Conservation (phyloP, 2,113 vertebrate species). For the Apaloderma vittatum region DNA sequence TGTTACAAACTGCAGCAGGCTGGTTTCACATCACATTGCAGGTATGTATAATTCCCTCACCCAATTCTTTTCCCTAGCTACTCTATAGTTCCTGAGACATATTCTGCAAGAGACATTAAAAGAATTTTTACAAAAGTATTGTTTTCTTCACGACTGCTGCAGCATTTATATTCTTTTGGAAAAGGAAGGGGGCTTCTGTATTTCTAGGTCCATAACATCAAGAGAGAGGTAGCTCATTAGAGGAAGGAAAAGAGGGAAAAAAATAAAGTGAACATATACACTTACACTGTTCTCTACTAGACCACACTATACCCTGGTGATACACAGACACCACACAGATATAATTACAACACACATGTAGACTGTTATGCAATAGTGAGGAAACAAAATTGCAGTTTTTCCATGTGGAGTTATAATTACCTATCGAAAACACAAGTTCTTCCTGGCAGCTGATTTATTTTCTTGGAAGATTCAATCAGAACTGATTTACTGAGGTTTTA, state of each 20-base stretch:
- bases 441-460: constrained; percentile 49
- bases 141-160: neutral
- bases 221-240: neutral
- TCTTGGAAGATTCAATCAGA: constrained; percentile 45
- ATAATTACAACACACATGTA: neutral
- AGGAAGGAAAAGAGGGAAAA: neutral
- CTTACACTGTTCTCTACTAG: neutral
- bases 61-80: neutral
- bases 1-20: neutral
- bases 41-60: neutral
- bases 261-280: neutral
- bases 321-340: neutral
- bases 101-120: neutral
- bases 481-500: constrained; percentile 27
- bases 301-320: neutral
- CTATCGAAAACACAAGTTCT: constrained; percentile 44
- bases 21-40: neutral
- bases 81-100: neutral
- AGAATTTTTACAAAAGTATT: neutral
- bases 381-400: constrained; percentile 41
- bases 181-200: neutral
- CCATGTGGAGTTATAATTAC: constrained; percentile 20
- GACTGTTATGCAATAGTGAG: neutral
- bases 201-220: neutral
- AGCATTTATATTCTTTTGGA: neutral